Base-by-base conservation (phyloP, 2,888 invertebrate genomes). In the Danaus chrysippus region DNA sequence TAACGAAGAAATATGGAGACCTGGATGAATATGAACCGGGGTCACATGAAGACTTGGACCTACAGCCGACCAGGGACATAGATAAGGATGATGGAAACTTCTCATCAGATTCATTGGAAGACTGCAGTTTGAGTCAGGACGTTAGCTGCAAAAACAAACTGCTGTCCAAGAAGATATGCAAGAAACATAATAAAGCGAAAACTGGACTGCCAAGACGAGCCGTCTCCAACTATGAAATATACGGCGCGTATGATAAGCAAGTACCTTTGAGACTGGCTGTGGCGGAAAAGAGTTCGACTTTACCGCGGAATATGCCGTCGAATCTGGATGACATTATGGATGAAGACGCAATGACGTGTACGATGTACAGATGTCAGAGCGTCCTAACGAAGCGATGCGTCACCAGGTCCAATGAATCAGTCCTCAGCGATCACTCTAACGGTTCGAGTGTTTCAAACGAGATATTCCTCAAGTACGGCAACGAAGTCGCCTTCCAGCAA, bases 21-120 rank as follows among this genome's bases (percentile, higher is more conserved):
- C 82, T 93, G 53, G 92, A 93, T 68, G 91, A 91, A 56, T 91
- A 83, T 64, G 86, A 84, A 68, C 83, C 86, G 13, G 78, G 81
- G 13, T 71, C 72, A 8, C 75, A 73, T 10, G 71, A 69, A 43
- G 87, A 89, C 68, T 74, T 88, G 62, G 91, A 90, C 68, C 68
- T 88, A 34, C 83, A 87, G 68, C 90, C 89, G 0, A 83, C 86
- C 3, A 88, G 83, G 71, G 85, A 87, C 0, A 78, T 77, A 54
- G 79, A 81, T 54, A 89, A 91, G 62, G 94, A 94, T 0, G 94
- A 94, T 54, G 94, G 93, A 0, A 95, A 94, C 73, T 95, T 95
- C 72, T 95, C 95, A 57, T 95, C 95, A 0, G 96, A 96, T 83
- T 95, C 95, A 0, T 82, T 96, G 58, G 96, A 96, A 83, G 95